A percentile compares a stretch with the other conserved stretches of the same genome.
phyloP scores from a whole-genome alignment of 2,888 invertebrate species.

The Luperina nickerlii region DNA sequence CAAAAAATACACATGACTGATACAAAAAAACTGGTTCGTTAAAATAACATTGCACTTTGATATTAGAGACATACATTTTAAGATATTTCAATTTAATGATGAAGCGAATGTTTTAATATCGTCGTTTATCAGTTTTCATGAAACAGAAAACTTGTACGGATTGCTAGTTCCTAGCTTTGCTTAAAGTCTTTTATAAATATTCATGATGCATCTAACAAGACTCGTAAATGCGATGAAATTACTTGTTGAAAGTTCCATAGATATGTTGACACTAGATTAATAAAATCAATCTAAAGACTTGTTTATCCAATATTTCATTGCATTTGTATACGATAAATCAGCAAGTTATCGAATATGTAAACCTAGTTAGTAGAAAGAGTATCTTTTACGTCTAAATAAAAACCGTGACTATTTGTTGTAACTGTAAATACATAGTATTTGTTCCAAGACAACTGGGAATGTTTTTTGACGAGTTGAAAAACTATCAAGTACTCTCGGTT shows the following conservation, averaged over 20 bases:
- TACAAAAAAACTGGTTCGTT: conserved; percentile 46
- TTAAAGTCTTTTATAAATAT: conserved; percentile 15
- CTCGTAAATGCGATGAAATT: conserved; percentile 15
- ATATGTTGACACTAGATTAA: conserved; percentile 36
- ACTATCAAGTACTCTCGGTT: conserved; percentile 65
- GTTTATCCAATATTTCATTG: conserved; percentile 33
- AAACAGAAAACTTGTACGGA: not conserved
- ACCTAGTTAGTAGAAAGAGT: conserved; percentile 35
- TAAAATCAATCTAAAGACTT: conserved; percentile 32
- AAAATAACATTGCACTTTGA: conserved; percentile 51
- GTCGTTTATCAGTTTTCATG: not conserved
- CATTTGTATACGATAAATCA: conserved; percentile 29
- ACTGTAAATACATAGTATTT: conserved; percentile 63
- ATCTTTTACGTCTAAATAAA: conserved; percentile 49
- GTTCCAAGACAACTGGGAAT: conserved; percentile 57
- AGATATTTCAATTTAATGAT: conserved; percentile 36
- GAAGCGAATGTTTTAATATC: conserved; percentile 3
- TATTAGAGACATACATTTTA: conserved; percentile 37
- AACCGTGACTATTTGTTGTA: conserved; percentile 50
- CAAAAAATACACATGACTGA: conserved; percentile 57
- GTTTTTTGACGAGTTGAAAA: conserved; percentile 60
- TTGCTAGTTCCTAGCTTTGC: conserved; percentile 1
- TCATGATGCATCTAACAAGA: conserved; percentile 15
- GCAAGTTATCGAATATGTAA: conserved; percentile 41
- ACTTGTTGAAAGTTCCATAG: conserved; percentile 18